Conservation (phyloP, 2,888 invertebrate species). For the Lepas anatifera region DNA sequence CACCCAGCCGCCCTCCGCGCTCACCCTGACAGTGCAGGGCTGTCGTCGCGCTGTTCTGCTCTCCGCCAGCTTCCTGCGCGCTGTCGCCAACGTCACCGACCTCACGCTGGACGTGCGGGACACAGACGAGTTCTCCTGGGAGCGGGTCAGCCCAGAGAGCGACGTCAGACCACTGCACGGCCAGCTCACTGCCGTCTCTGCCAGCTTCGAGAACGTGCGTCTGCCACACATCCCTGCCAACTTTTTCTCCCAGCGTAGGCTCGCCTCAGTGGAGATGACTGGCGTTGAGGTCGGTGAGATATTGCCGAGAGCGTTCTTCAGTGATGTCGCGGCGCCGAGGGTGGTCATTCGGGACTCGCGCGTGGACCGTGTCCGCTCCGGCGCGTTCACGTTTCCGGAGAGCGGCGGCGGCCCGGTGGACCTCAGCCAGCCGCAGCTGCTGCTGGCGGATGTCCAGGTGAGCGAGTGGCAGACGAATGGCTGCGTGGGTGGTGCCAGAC, state of each 20-base stretch:
- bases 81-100: not conserved
- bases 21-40: not conserved
- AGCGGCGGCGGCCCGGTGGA: not conserved
- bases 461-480: not conserved
- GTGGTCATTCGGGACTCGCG: not conserved
- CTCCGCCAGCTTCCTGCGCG: not conserved
- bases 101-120: not conserved
- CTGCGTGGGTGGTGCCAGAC: not conserved
- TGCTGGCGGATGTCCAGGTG: not conserved
- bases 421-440: not conserved
- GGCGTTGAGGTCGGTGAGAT: not conserved
- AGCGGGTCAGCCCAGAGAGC: not conserved
- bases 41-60: not conserved
- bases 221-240: not conserved
- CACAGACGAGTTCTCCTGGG: not conserved
- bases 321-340: not conserved
- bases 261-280: not conserved
- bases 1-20: not conserved
- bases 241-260: not conserved
- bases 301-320: not conserved
- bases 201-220: not conserved
- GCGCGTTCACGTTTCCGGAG: not conserved
- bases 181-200: no score
- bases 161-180: not conserved
- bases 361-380: not conserved